A percentile compares a stretch with the other conserved stretches of the same genome.
Conservation (phyloP, 2,797 vertebrate species). For the Accipiter badius region DNA sequence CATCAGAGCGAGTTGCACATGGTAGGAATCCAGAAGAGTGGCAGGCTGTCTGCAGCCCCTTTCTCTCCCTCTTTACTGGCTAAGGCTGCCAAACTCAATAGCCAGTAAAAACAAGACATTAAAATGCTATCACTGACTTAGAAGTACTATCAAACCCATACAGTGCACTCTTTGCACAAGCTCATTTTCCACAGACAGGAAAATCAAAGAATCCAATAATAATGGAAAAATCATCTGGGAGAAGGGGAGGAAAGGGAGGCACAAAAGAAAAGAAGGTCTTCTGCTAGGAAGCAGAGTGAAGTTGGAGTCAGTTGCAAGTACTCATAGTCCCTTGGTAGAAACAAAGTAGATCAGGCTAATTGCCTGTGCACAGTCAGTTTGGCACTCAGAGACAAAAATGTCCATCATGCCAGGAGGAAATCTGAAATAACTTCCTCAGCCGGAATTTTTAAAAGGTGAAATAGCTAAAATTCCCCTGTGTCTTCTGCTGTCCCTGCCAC, state of each 20-base stretch:
- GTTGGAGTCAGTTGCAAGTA: background rate
- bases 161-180: background rate
- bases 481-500: background rate
- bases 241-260: background rate
- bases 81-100: background rate
- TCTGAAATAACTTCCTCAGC: background rate
- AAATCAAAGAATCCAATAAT: slow-evolving; percentile 18
- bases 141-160: background rate
- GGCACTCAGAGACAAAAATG: background rate
- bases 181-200: background rate
- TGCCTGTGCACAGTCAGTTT: background rate
- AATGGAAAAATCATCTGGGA: slow-evolving; percentile 7
- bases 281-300: background rate
- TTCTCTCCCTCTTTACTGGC: background rate
- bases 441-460: background rate
- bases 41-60: background rate
- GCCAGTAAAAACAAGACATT: slow-evolving; percentile 4
- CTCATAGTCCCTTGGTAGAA: background rate
- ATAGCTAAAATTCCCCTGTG: background rate
- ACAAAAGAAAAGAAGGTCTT: background rate
- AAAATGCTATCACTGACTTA: background rate
- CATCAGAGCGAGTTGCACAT: background rate
- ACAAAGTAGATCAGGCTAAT: background rate
- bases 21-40: background rate
- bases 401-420: background rate